phyloP scores from a whole-genome alignment of 2,888 invertebrate genomes.

The Agrochola macilenta region DNA sequence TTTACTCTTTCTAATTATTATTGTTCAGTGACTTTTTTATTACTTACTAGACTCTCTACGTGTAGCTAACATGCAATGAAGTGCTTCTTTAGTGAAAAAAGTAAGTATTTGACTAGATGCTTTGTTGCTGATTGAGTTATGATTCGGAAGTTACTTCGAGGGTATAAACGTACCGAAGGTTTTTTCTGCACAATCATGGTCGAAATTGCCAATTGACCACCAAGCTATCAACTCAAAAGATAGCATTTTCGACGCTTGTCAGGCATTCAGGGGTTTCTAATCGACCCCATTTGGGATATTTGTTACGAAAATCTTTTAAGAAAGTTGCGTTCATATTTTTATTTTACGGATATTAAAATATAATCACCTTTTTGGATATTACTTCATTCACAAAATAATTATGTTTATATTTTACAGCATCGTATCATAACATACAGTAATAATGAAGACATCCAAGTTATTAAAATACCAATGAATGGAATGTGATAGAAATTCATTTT shows the following conservation, averaged over 20 bases:
- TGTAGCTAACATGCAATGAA: too few relatives aligned
- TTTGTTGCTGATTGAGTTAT: too few relatives aligned
- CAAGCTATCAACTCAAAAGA: not conserved
- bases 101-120: too few relatives aligned
- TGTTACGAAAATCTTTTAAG: not conserved
- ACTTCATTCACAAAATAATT: not conserved
- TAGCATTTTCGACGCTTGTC: not conserved
- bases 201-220: not conserved
- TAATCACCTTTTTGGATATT: not conserved
- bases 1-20: too few relatives aligned
- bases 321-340: not conserved
- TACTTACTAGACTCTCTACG: too few relatives aligned
- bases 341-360: not conserved
- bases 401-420: not conserved
- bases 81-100: too few relatives aligned
- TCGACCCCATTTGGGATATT: not conserved
- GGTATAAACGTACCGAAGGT: too few relatives aligned
- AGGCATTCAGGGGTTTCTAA: not conserved
- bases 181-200: not conserved
- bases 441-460: slow-evolving; percentile 46
- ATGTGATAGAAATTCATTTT: slow-evolving; percentile 43
- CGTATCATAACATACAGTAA: slow-evolving; percentile 17
- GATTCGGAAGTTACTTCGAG: not conserved
- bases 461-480: slow-evolving; percentile 52
- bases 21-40: too few relatives aligned